Evolutionary conservation across 2,113 vertebrate species (phyloP), one percentile per base, ranked within the genome.

Genomic region (Dascyllus trimaculatus): DNA sequence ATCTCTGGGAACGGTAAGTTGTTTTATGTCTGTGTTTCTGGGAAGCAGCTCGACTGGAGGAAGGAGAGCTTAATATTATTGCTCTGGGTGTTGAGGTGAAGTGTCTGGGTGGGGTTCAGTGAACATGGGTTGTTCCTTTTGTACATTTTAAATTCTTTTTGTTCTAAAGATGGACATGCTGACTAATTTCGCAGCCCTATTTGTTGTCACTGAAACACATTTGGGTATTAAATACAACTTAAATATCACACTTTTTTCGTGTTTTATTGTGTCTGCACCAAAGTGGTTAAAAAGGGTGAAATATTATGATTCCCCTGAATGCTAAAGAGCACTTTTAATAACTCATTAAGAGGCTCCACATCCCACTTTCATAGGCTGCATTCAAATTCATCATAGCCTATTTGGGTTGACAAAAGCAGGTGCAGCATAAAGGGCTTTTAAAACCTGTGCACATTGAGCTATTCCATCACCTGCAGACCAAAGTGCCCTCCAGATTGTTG

Each of bases 1-100:
- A 75, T 95, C 80, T 92, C 94, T 77, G 95, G 95, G 88, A 96
- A 96, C 84, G 96, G 96, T 96, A 92, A 94, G 95, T 93, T 82
- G 18, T 40, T 32, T 24, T 6, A 1, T 54, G 18, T 4, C 5
- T 38, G 8, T 67, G 60, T 48, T 57, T 75, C 29, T 49, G 60
- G 63, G 38, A 25, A 14, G 43, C 7, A 5, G 40, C 9, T 54
- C 14, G 26, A 40, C 10, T 19, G 52, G 2, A n/a, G 52, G 15
- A 61, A 59, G 11, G 62, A 29, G 7, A 46, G 19, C 3, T 11
- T 19, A n/a, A 40, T 78, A 15, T 58, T 2, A 13, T 46, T 22
- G 29, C 24, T 35, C 13, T 25, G 18, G 52, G 19, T 74, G 4
- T 26, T 58, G 21, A 45, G 21, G 32, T 49, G 25, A 59, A 78